Evolutionary conservation across 2,888 invertebrate species (phyloP), one percentile per base, ranked within the genome.

Genomic region (Dryobota labecula): DNA sequence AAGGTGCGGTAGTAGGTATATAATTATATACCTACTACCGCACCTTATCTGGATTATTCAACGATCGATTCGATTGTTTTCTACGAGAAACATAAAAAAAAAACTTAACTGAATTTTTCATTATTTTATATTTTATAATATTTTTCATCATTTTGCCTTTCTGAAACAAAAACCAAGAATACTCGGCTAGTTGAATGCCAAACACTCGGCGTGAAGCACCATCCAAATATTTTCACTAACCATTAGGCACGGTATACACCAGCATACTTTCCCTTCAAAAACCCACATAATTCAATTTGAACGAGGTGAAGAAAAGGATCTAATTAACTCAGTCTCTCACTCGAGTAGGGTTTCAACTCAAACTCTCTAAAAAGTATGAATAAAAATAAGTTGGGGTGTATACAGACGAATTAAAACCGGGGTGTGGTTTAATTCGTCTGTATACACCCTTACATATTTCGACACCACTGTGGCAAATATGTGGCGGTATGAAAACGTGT

Each of bases 271-370:
- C 38, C 47, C 62, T 70, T 73, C 43, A 65, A 77, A 66, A 76
- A 54, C 62, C 61, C 33, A 36, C 74, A 71, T 53, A 79, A 82
- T 63, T 74, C 51, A 78, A 63, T 47, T 56, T 64, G 62, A 76
- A 83, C 64, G 58, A 70, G 73, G 76, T 69, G 63, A 71, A 78
- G 75, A 67, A 75, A 83, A 69, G 66, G 70, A 69, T 71, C 73
- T 86, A 86, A 87, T 87, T 84, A 82, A 73, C 58, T 65, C 54
- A 43, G 80, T 70, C 75, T 73, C 74, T 78, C 66, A 61, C 62
- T 86, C 43, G 38, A 78, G 69, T 67, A 58, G 54, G 64, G 67
- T 70, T 60, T 68, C 60, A 73, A 73, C 66, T 72, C 69, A 57
- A 68, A 73, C 27, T 68, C 57, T 61, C 51, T 15, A 49, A 63